phyloP scores from a whole-genome alignment of 2,888 invertebrate species.

The Drosophila histrio region DNA sequence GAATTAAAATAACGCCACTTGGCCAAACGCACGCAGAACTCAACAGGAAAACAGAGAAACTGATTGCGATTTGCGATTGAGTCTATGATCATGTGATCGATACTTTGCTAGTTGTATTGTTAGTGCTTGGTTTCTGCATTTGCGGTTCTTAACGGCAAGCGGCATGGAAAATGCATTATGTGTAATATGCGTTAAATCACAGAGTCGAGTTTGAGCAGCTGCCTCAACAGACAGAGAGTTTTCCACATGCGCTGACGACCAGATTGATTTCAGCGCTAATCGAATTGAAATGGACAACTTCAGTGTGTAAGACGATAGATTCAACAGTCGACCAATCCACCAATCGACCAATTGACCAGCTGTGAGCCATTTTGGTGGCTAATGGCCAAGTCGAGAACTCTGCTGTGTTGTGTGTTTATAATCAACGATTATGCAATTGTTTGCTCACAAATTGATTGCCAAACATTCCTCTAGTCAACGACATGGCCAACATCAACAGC shows the following conservation, averaged over 20 bases:
- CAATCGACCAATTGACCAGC: constrained; percentile 10
- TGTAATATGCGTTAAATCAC: constrained; percentile 72
- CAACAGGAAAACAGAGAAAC: constrained; percentile 18
- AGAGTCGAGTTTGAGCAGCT: constrained; percentile 24
- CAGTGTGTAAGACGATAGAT: constrained; percentile 25
- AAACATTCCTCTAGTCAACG: constrained; percentile 57
- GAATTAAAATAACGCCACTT: constrained; percentile 71
- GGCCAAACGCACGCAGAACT: constrained; percentile 48
- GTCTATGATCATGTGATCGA: constrained; percentile 56
- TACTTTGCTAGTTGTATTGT: constrained; percentile 45
- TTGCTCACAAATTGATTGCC: constrained; percentile 60
- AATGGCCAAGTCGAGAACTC: constrained; percentile 5
- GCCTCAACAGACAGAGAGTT: constrained; percentile 25
- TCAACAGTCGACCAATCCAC: background rate
- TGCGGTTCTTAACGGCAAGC: constrained; percentile 58
- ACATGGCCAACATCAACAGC: constrained; percentile 22
- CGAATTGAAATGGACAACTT: constrained; percentile 63
- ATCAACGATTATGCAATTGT: constrained; percentile 67
- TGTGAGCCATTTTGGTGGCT: constrained; percentile 32
- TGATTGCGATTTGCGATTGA: constrained; percentile 54
- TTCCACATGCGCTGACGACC: constrained; percentile 50
- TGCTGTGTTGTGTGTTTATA: constrained; percentile 34
- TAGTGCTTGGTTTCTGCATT: constrained; percentile 53
- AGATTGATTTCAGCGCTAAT: constrained; percentile 72
- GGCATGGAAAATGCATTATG: constrained; percentile 70